Evolutionary conservation across 2,797 vertebrate genomes (phyloP), one percentile per base, ranked within the genome.

Genomic region (Gymnoscopelus microlampas): DNA sequence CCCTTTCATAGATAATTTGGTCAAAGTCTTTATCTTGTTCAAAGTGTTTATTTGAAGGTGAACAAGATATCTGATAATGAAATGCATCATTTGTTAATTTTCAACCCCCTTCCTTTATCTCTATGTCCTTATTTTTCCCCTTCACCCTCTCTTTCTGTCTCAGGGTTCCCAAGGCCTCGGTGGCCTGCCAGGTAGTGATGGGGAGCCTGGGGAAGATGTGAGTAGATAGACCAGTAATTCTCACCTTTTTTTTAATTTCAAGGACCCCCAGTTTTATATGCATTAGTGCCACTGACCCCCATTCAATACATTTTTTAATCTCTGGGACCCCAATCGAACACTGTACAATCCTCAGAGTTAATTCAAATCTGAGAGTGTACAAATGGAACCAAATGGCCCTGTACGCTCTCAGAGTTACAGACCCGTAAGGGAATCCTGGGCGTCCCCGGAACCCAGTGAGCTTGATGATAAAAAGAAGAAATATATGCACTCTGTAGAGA

Each of bases 151-250:
- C 57, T 77, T 5, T 67, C 39, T 70, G 77, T 64, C 56, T 44
- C 73, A 94, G 90, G 91, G 92, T 0, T 23, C 19, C 35, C 13
- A 68, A 75, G 90, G 89, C 1, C 11, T 47, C 0, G 70, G 53
- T 13, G 93, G 91, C 2, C 15, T 91, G 24, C 87, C 89, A 9
- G 93, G 93, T 70, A 90, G 53, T 1, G 82, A 91, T 12, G 92
- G 93, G 2, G 92, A 90, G 11, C 91, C 91, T 12, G 93, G 93
- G 68, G 90, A 91, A n/a, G 87, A 93, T 53, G 91, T 76, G 63
- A 92, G 87, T 80, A 8, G 14, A 53, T 53, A 4, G 26, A 47
- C 48, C 23, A 6, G 15, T 1, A 32, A 15, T 60, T 24, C 5
- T 23, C 44, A 12, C 51, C 26, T 39, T 6, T 39, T 61, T 19